Base-by-base conservation (phyloP, 2,797 vertebrate genomes). In the Nyctalus aviator region DNA sequence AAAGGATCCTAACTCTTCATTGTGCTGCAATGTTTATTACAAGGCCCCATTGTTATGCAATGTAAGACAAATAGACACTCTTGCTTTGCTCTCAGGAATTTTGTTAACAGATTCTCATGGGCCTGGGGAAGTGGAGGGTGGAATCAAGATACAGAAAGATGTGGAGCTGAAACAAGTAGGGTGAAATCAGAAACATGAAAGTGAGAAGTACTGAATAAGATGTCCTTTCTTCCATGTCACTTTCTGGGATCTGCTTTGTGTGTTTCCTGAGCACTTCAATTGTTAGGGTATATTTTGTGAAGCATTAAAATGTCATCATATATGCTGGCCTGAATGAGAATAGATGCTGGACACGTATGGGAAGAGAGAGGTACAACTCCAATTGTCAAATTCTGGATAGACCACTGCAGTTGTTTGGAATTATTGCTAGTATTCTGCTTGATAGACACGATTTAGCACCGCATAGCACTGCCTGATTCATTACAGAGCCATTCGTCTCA, bases 51-150 rank as follows among this genome's bases (percentile, higher is more conserved):
- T 48, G 2, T 73, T 84, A 20, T 75, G 4, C 41, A 79, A 62
- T 20, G 2, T 73, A 77, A 82, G 62, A 69, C 0, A 27, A 10
- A 32, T 55, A 75, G 77, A 35, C 41, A 41, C 30, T 27, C 10
- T 66, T 69, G 37, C 23, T 81, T 85, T 59, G 53, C 41, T 48
- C 27, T 90, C 44, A 79, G 46, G 6, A 46, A 89, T 86, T 93
- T 96, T 84, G 27, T 77, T 85, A 88, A 53, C 13, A 62, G 66
- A 75, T 94, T 17, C 5, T 86, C 35, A 79, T 88, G 94, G 71
- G 30, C 44, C 44, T 13, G 30, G 62, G 2, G 27, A 11, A 3
- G 11, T 12, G 46, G 21, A 23, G 55, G 59, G 59, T n/a, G 27
- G 27, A 53, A 35, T 30, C n/a, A 53, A 41, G 17, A 48, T 53